A percentile compares a stretch with the other conserved stretches of the same genome.
phyloP scores from a whole-genome alignment of 2,888 invertebrate genomes.

The Caenorhabditis wallacei region DNA sequence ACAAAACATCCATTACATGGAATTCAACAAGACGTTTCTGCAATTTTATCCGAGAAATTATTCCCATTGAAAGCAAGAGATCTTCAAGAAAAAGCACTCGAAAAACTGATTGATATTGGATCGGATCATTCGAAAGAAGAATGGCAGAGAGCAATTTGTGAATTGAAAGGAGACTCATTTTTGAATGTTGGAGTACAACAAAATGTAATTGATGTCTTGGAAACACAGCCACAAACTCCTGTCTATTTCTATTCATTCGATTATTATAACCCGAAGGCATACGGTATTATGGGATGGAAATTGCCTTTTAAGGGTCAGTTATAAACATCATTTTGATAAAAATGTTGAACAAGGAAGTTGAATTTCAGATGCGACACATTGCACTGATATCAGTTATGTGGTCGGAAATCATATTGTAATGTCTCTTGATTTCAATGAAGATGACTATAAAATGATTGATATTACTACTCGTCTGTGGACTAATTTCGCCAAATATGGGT shows the following conservation, averaged over 20 bases:
- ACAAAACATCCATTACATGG: constrained; percentile 39
- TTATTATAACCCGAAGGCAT: constrained; percentile 73
- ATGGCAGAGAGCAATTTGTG: constrained; percentile 56
- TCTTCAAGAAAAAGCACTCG: constrained; percentile 42
- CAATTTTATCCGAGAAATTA: constrained; percentile 30
- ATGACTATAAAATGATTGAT: constrained; percentile 74
- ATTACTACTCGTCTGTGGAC: constrained; percentile 74
- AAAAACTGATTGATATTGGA: constrained; percentile 56
- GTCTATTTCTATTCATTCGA: constrained; percentile 77
- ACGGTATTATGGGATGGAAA: constrained; percentile 74
- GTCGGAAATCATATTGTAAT: constrained; percentile 77
- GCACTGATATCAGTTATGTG: constrained; percentile 78
- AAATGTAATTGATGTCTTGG: constrained; percentile 58
- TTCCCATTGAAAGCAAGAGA: constrained; percentile 52
- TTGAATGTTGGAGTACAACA: constrained; percentile 60
- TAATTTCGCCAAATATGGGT: constrained; percentile 80
- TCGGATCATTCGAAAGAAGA: constrained; percentile 59
- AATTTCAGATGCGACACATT: constrained; percentile 78
- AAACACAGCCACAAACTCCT: constrained; percentile 61
- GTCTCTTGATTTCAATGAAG: constrained; percentile 72
- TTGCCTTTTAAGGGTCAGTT: constrained; percentile 69
- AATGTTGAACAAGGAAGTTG: background rate
- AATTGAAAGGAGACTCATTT: constrained; percentile 61
- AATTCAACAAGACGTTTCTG: constrained; percentile 37
- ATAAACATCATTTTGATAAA: background rate